A percentile compares a stretch with the other conserved stretches of the same genome.
Evolutionary conservation across 1,140 invertebrate genomes (phyloP).

Genomic region (Lucilia sericata): DNA sequence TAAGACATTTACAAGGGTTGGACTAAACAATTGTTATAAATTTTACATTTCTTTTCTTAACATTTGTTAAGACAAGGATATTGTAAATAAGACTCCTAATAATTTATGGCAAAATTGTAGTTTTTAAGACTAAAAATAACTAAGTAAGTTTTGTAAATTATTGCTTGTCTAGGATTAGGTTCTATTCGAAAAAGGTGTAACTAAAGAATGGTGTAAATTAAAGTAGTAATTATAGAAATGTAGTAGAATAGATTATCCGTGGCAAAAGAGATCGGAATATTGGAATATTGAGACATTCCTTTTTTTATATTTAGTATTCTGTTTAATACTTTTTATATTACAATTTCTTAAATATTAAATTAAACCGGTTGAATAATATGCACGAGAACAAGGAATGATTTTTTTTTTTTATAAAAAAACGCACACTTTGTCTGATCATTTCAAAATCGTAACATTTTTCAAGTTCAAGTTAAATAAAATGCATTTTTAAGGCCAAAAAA

Average conservation of each 20-base stretch:
- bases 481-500: background rate
- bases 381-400: too few relatives aligned
- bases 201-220: too few relatives aligned
- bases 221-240: too few relatives aligned
- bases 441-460: slow-evolving; percentile 12
- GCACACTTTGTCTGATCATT: background rate
- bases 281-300: too few relatives aligned
- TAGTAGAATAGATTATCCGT: too few relatives aligned
- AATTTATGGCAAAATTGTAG: background rate
- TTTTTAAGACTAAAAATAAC: background rate
- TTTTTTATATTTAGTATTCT: too few relatives aligned
- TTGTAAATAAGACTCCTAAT: background rate
- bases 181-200: too few relatives aligned
- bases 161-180: background rate
- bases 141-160: background rate
- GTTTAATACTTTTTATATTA: too few relatives aligned
- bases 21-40: background rate
- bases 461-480: slow-evolving; percentile 38
- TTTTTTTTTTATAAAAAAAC: slow-evolving; percentile 6
- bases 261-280: too few relatives aligned
- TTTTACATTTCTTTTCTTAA: background rate
- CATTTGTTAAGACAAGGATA: background rate
- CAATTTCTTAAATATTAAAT: background rate
- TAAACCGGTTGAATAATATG: background rate
- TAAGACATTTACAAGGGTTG: background rate